A percentile compares a stretch with the other conserved stretches of the same genome.
These are phyloP conservation scores for Phyllostomus discolor DNA, from an alignment of 2,113 vertebrate genomes.

Conservation along the genomic window DNA sequence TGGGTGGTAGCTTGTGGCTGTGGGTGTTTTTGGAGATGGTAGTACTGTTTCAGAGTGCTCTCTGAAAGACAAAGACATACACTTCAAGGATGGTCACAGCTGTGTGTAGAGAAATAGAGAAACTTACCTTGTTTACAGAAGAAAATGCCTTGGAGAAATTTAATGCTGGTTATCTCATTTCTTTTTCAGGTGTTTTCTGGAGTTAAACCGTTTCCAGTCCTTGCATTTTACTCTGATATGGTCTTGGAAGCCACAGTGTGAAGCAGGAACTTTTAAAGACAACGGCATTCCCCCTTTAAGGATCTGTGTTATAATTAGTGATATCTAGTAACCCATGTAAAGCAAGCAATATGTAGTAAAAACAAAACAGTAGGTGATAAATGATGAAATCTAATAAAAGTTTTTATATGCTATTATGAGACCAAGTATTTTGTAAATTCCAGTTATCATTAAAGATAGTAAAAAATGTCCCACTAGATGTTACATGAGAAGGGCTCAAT, in stretches of 20 bases:
- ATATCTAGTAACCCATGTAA: not conserved
- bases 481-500: not conserved
- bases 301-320: not conserved
- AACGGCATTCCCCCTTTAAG: not conserved
- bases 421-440: not conserved
- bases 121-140: not conserved
- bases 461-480: not conserved
- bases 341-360: not conserved
- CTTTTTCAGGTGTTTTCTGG: slow-evolving; percentile 36
- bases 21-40: not conserved
- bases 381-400: not conserved
- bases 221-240: not conserved
- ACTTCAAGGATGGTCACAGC: not conserved
- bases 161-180: not conserved
- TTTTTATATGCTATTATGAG: not conserved
- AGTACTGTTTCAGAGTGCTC: not conserved
- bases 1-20: not conserved
- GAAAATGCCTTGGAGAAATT: not conserved
- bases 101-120: not conserved
- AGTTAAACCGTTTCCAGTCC: not conserved
- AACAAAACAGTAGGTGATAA: not conserved
- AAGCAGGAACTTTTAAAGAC: not conserved
- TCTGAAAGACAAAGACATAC: not conserved
- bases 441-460: not conserved
- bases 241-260: not conserved